Evolutionary conservation across 2,888 invertebrate species (phyloP).

Genomic region (Pediacus dermestoides): DNA sequence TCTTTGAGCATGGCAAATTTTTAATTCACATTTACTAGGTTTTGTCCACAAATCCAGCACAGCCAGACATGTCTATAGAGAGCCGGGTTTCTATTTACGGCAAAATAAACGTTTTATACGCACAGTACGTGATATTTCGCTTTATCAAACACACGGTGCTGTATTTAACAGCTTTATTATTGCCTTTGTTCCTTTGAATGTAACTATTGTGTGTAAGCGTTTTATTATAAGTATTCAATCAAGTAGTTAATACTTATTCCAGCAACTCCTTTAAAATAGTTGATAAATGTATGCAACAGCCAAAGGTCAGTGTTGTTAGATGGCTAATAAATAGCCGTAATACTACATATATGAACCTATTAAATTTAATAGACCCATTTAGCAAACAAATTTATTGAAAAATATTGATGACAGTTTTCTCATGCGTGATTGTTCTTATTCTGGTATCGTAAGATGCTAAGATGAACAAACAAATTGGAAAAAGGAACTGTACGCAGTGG

Average conservation of each 20-base stretch:
- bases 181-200: slow-evolving; percentile 24
- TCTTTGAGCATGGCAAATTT: too few relatives aligned
- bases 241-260: neutral
- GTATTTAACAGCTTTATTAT: slow-evolving; percentile 33
- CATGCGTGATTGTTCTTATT: too few relatives aligned
- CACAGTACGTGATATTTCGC: slow-evolving; percentile 29
- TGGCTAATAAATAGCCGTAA: neutral
- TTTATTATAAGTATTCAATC: slow-evolving; percentile 5
- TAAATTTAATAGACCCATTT: slow-evolving; percentile 5
- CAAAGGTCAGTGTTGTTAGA: slow-evolving; percentile 3
- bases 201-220: slow-evolving; percentile 15
- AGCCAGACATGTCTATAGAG: too few relatives aligned
- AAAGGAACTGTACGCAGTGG: too few relatives aligned
- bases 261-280: slow-evolving; percentile 2
- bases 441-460: too few relatives aligned
- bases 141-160: slow-evolving; percentile 27
- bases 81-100: slow-evolving; percentile 33
- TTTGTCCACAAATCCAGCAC: too few relatives aligned
- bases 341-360: slow-evolving; percentile 1
- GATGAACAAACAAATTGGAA: too few relatives aligned
- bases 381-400: too few relatives aligned
- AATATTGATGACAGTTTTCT: too few relatives aligned
- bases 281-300: slow-evolving; percentile 4
- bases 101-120: slow-evolving; percentile 27
- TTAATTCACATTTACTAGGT: too few relatives aligned